Evolutionary conservation across 1,140 invertebrate species (phyloP).

Genomic region (Bradysia coprophila): DNA sequence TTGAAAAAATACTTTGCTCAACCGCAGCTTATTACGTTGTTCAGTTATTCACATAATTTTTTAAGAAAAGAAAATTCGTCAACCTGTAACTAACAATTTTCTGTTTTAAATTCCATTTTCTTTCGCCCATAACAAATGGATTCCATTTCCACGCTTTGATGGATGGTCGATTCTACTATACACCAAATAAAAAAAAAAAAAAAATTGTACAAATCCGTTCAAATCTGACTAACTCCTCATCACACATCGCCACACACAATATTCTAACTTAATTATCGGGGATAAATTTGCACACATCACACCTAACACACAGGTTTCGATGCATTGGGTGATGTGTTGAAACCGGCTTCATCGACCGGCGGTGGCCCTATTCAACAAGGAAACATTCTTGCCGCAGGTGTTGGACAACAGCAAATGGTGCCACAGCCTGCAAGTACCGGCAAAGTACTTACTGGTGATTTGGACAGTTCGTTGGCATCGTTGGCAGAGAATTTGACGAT

Average conservation of each 20-base stretch:
- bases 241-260: too few relatives aligned
- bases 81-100: too few relatives aligned
- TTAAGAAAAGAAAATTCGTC: too few relatives aligned
- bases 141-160: too few relatives aligned
- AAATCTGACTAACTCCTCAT: too few relatives aligned
- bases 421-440: constrained; percentile 27
- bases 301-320: constrained; percentile 35
- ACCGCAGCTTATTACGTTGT: too few relatives aligned
- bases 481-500: constrained; percentile 84
- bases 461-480: constrained; percentile 78
- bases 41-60: too few relatives aligned
- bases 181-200: constrained; percentile 2
- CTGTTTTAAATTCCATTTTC: too few relatives aligned
- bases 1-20: too few relatives aligned
- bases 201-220: not conserved
- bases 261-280: not conserved
- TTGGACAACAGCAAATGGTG: constrained; percentile 15
- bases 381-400: constrained; percentile 5
- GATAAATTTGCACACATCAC: not conserved
- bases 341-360: constrained; percentile 27
- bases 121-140: too few relatives aligned
- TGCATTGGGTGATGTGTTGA: constrained; percentile 48
- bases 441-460: constrained; percentile 73
- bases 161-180: too few relatives aligned
- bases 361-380: constrained; percentile 13